Conservation (phyloP, 2,113 vertebrate genomes). For the Emydura subglobosa region DNA sequence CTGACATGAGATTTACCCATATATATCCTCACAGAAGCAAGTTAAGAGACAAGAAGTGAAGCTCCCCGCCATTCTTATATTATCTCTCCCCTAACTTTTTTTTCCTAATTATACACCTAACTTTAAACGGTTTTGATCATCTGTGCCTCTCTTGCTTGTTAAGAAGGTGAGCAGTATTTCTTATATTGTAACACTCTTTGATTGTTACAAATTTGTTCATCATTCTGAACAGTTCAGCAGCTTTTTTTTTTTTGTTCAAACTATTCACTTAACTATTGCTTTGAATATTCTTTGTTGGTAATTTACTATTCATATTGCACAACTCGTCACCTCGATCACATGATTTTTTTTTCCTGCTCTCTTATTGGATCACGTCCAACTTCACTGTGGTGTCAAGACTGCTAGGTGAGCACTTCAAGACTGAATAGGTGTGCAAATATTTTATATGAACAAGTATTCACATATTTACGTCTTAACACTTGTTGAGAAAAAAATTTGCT, state of each 20-base stretch:
- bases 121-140: not conserved
- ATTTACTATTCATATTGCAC: not conserved
- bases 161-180: not conserved
- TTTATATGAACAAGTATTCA: not conserved
- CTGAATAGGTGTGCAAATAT: conserved; percentile 28
- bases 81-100: not conserved
- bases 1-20: not conserved
- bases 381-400: not conserved
- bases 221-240: conserved; percentile 11
- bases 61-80: not conserved
- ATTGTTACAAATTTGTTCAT: not conserved
- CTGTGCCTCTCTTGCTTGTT: not conserved
- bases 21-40: not conserved
- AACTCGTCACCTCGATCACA: not conserved
- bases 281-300: not conserved
- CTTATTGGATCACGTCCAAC: not conserved
- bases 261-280: conserved; percentile 8
- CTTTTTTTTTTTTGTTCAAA: not conserved
- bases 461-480: not conserved
- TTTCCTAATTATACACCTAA: not conserved
- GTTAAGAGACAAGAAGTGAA: not conserved
- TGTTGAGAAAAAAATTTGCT: not conserved
- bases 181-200: not conserved
- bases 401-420: not conserved
- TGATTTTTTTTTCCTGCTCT: not conserved